Base-by-base conservation (phyloP, 2,797 vertebrate species). In the Tokudaia muenninki region DNA sequence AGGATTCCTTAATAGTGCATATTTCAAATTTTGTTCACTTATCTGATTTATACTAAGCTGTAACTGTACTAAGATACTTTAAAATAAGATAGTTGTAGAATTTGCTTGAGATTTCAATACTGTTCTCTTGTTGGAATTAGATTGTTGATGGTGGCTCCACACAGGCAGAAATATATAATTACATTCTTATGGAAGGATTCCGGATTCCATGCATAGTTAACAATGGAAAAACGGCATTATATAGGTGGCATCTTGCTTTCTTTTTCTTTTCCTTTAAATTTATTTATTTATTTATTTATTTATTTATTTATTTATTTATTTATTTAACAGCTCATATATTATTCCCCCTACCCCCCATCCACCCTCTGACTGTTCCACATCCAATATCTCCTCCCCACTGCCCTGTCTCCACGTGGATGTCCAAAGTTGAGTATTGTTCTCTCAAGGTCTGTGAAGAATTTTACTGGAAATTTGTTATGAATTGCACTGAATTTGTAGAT, bases 1-100 rank as follows among this genome's bases (percentile, higher is more conserved):
- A 55, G 59, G 7, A 31, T 72, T 86, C 80, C 75, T 8, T 19
- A 70, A 26, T n/a, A 21, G 3, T 2, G 3, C 31, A 44, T 44
- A 44, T 61, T 90, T 78, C 77, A 82, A 94, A n/a, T 87, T 92
- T 94, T 50, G 44, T 77, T 87, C 41, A 84, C 1, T 87, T 87
- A 24, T 96, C n/a, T 94, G 14, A 3, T 29, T 82, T 57, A 55
- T 63, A 12, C 67, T 37, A 83, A 29, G 67, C 3, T 24, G 50
- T 82, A 87, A 52, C 22, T 70, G 57, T n/a, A 63, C 52, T 61
- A 82, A 77, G 57, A 74, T 29, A 59, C 55, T 34, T 90, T 21
- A 24, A 95, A 90, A 59, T 67, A 67, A 81, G 24, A 50, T 12
- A 14, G 14, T 57, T 50, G 29, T 83, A 41, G 12, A 44, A 19